Evolutionary conservation across 2,797 vertebrate genomes (phyloP), one percentile per base, ranked within the genome.

Genomic region (Anabas testudineus): DNA sequence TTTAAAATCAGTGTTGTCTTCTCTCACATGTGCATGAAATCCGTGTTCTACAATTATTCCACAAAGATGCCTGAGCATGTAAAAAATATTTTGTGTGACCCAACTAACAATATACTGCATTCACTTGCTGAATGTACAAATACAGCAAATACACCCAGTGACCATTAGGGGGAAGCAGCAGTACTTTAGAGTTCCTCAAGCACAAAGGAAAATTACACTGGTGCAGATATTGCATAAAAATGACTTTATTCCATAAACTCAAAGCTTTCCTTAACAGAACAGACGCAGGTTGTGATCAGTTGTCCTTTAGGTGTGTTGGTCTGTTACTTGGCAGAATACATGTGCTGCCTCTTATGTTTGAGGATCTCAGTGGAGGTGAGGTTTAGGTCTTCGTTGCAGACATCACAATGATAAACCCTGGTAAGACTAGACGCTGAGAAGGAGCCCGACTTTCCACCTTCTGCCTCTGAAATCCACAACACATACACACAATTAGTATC

Each of bases 301-400:
- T 62, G 62, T 74, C 16, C 47, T 49, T 53, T 5, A 19, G 26
- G 21, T 32, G 16, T 14, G 6, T 55, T 30, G n/a, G n/a, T 21
- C 37, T 10, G 36, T 84, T 77, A 92, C 61, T 84, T 87, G 16
- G 56, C 53, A 52, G 89, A 74, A 53, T 68, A 82, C 87, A 90
- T 88, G 45, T 98, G 96, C 87, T 95, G 95, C 64, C 89, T 90
- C 65, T 94, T 96, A 89, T 98, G 97, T 65, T 95, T 95, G 30
- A 98, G 94, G 83, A 96, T 96, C 83, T 98, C 95, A 0, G 95
- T 97, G 72, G 96, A 94, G 0, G 96, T 97, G 72, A 98, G 92
- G 10, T 69, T 87, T 55, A 98, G 88, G 80, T 96, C 94, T 86
- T 88, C 86, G 60, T 93, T 74, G 61, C 96, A 98, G 36, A 90